Evolutionary conservation across 2,888 invertebrate species (phyloP), one percentile per base, ranked within the genome.

Genomic region (Tinea trinotella): DNA sequence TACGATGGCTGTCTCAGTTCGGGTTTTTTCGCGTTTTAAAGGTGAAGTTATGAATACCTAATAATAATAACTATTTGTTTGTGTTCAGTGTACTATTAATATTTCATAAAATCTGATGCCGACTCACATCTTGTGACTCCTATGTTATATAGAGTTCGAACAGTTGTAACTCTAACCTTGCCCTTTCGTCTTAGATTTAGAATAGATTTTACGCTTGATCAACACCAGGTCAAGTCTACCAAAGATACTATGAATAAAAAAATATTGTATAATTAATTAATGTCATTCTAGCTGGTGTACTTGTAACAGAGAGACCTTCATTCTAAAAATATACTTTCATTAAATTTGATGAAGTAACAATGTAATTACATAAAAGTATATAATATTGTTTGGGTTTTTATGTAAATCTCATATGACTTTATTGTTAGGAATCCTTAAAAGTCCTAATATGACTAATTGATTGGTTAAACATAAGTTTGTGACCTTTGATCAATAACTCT

Each of bases 1-100:
- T 62, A 76, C 65, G 70, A 90, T 90, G 89, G 89, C 89, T 70
- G 86, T 88, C 64, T 81, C 88, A 61, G 82, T 85, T 61, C 80
- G 89, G 71, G 81, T 88, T 77, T 80, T 90, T 65, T 80, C 85
- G 61, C 85, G 86, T 66, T 76, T 87, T 60, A 87, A 86, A 81
- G 89, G 90, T 89, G 81, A 83, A 61, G 46, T 46, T 19, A 58
- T 48, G 19, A 15, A 48, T 52, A 44, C 50, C 24, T 18, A 20
- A 24, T 24, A 6, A 46, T 52, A 48, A 19, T 7, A 46, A 2
- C 17, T 46, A 46, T 46, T 18, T 46, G 2, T 2, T 46, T 19
- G 6, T n/a, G 7, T 46, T 15, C 15, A 19, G 19, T 18, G 6
- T 2, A 19, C 3, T 17, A 46, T 19, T 19, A 3, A 19, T 19